Evolutionary conservation across 2,888 invertebrate genomes (phyloP).

Genomic region (Luperina nickerlii): DNA sequence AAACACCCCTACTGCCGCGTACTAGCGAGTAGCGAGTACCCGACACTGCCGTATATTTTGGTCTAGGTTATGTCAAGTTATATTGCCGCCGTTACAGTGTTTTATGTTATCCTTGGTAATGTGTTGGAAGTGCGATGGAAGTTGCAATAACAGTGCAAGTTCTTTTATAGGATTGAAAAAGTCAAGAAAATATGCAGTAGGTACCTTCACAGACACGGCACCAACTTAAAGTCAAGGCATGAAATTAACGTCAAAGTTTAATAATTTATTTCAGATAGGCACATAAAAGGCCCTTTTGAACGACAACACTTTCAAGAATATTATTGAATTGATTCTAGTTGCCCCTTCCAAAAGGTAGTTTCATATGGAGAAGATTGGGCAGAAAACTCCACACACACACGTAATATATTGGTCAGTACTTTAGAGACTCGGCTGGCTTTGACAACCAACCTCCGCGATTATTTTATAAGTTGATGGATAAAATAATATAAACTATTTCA

Average conservation of each 20-base stretch:
- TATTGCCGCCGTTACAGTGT: conserved; percentile 68
- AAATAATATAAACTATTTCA: no score
- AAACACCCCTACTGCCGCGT: conserved; percentile 81
- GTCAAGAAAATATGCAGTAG: background rate
- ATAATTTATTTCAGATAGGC: background rate
- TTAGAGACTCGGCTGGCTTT: background rate
- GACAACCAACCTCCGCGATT: background rate
- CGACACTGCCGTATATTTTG: conserved; percentile 84
- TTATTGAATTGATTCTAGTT: no score
- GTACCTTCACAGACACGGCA: background rate
- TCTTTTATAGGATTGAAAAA: conserved; percentile 14
- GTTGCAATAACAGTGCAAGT: conserved; percentile 16
- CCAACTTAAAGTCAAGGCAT: background rate
- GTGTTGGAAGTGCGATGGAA: conserved; percentile 52
- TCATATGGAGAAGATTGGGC: no score
- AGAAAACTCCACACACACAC: no score
- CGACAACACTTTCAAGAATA: no score
- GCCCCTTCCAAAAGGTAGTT: no score
- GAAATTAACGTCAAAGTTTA: background rate
- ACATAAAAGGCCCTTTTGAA: no score
- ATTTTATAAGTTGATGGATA: no score
- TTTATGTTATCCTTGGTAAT: conserved; percentile 64
- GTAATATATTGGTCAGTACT: no score
- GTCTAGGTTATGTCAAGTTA: conserved; percentile 84
- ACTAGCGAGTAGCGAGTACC: conserved; percentile 51